phyloP scores from a whole-genome alignment of 1,140 invertebrate species.

The Hormaphis cornu region DNA sequence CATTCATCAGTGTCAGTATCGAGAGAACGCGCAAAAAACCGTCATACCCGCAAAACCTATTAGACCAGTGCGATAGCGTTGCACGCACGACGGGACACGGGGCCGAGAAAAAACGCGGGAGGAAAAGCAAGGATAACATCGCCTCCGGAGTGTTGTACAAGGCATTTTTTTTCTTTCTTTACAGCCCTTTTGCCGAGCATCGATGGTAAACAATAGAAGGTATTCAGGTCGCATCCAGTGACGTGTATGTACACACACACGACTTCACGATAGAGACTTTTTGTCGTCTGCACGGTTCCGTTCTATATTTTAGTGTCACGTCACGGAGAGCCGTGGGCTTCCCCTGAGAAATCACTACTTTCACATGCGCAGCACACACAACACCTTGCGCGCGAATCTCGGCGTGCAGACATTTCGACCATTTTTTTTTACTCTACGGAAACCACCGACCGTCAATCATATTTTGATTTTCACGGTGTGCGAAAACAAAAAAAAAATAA shows the following conservation, averaged over 20 bases:
- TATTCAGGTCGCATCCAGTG: conserved; percentile 21
- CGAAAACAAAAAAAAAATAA: too few relatives aligned
- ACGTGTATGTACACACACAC: too few relatives aligned
- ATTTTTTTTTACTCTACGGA: too few relatives aligned
- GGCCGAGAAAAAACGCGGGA: background rate
- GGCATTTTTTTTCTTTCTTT: conserved; percentile 22
- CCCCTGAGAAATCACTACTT: background rate
- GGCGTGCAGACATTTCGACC: too few relatives aligned
- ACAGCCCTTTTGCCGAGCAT: background rate
- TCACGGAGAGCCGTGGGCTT: background rate
- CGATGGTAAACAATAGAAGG: conserved; percentile 12
- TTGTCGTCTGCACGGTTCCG: background rate
- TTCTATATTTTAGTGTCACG: conserved; percentile 21
- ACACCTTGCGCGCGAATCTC: too few relatives aligned
- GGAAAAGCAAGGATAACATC: background rate
- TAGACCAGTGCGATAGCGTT: background rate
- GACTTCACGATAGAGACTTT: conserved; percentile 2
- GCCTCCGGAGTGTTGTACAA: background rate
- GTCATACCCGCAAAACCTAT: background rate
- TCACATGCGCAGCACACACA: too few relatives aligned
- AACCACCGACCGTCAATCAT: too few relatives aligned
- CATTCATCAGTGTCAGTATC: conserved; percentile 21
- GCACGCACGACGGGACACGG: background rate
- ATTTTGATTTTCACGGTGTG: too few relatives aligned
- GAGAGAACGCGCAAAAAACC: background rate